Percentiles rank a stretch among this genome's conserved stretches.
Conservation (phyloP, 2,888 invertebrate species). For the Leptinotarsa juncta region DNA sequence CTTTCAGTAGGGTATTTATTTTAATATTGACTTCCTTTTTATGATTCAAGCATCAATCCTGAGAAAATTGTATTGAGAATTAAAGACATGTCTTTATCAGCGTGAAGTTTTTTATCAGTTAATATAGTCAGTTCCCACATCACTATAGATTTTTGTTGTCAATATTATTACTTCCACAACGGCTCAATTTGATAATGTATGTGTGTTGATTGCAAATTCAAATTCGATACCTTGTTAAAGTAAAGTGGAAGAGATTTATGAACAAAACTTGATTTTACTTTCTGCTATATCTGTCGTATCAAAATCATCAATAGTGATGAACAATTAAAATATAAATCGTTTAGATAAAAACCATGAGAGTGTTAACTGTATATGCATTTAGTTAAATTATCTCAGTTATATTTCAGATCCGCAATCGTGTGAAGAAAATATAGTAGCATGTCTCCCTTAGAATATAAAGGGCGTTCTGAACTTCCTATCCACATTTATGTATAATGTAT, state of each 20-base stretch:
- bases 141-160: neutral
- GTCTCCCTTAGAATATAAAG: constrained; percentile 27
- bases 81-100: neutral
- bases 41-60: neutral
- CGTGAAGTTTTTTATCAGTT: neutral
- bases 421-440: constrained; percentile 25
- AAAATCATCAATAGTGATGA: too few species aligned
- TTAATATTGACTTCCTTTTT: constrained; percentile 4
- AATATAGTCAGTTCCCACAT: neutral
- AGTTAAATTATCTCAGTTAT: neutral
- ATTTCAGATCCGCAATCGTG: neutral
- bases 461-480: constrained; percentile 23
- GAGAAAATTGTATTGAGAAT: neutral
- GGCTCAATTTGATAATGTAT: too few species aligned
- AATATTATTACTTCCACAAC: too few species aligned
- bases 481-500: constrained; percentile 24
- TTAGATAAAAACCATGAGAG: neutral
- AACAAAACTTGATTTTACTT: too few species aligned
- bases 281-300: too few species aligned
- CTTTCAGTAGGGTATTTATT: neutral
- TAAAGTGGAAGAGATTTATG: too few species aligned
- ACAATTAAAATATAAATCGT: too few species aligned
- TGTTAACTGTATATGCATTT: neutral
- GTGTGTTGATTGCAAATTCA: too few species aligned
- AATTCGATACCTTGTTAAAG: too few species aligned